Conservation (phyloP, 2,797 vertebrate species). For the Halcyon smyrnensis region DNA sequence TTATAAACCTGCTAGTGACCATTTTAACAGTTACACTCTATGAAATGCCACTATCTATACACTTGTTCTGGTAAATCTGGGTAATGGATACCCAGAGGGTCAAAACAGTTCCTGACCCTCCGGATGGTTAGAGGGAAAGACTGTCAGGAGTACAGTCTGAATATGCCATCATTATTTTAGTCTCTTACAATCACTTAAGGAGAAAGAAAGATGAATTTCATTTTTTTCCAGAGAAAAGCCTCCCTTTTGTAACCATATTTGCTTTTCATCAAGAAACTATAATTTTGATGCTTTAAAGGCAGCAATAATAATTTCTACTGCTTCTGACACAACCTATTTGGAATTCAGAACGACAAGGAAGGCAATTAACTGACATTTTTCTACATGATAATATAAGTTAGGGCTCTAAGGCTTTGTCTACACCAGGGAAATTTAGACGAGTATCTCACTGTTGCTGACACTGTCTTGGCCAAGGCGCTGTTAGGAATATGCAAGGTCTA, state of each 20-base stretch:
- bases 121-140: not conserved
- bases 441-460: slow-evolving; percentile 24
- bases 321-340: slow-evolving; percentile 35
- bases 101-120: not conserved
- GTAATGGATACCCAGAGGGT: not conserved
- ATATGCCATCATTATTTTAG: not conserved
- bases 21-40: not conserved
- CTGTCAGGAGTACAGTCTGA: not conserved
- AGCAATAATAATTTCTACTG: not conserved
- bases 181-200: not conserved
- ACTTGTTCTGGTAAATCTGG: not conserved
- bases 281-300: not conserved
- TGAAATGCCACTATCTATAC: not conserved
- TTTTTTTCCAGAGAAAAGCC: not conserved
- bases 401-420: slow-evolving; percentile 48
- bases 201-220: not conserved
- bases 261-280: not conserved
- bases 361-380: slow-evolving; percentile 66
- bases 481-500: not conserved
- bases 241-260: not conserved
- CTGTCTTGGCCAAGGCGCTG: not conserved
- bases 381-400: slow-evolving; percentile 61
- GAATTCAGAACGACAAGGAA: slow-evolving; percentile 24
- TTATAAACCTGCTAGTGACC: not conserved
- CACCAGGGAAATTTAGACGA: slow-evolving; percentile 57